Base-by-base conservation (phyloP, 1,140 invertebrate genomes). In the Platorchestia sp. region DNA sequence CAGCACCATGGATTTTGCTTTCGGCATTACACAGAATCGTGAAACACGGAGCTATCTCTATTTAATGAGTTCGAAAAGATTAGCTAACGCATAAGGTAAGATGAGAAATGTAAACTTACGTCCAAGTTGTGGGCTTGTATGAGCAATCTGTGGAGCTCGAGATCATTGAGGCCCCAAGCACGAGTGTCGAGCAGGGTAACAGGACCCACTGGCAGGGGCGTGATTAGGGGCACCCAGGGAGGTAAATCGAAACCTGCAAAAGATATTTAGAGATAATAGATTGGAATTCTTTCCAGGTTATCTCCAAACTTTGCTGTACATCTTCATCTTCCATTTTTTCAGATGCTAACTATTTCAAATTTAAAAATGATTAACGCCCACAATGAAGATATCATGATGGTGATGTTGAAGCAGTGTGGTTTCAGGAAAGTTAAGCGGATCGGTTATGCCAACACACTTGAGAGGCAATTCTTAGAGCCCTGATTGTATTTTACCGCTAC, bases 151-250 rank as follows among this genome's bases (percentile, higher is more conserved):
- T 93, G 91, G 45, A 93, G 91, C 40, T 45, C 91, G 7, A 93
- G 43, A 27, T 36, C 43, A n/a, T 93, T 36, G 91, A 93, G 91
- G 16, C 91, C 91, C 43, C 91, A 45, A 10, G 45, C 91, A 19
- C 40, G 91, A 44, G 91, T 45, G 91, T 93, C 40, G 7, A 93
- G 10, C 91, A 93, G 45, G 43, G 91, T 47, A 16, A 93, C n/a
- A 16, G 91, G 91, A 10, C 91, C 91, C 43, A 93, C 91, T 40
- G 6, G 44, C 43, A 93, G 45, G 43, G 91, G 91, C 22, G 91
- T 47, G 19, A 93, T 93, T 40, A 93, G n/a, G 1, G 91, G 91
- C 91, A 93, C 43, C 91, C 91, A 93, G 7, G 91, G 91, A 3
- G 91, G 91, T 10, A 93, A 40, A 44, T 93, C 91, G 7, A 93